A percentile compares a stretch with the other conserved stretches of the same genome.
These are phyloP conservation scores for Diloba caeruleocephala DNA, from an alignment of 2,888 invertebrate species.

Conservation along the genomic window DNA sequence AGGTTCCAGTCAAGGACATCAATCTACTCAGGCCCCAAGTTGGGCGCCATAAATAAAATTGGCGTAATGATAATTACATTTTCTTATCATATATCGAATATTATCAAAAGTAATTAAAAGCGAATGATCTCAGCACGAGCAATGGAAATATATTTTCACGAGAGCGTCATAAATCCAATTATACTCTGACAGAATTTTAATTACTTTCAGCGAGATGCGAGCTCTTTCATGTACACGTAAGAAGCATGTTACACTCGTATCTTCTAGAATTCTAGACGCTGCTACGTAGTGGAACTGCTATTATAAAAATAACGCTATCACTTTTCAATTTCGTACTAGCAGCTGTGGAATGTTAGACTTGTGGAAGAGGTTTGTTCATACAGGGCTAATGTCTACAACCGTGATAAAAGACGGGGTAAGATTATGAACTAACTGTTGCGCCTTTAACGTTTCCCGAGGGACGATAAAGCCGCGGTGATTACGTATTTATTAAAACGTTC, in stretches of 20 bases:
- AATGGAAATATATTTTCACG: conserved; percentile 35
- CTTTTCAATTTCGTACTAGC: conserved; percentile 15
- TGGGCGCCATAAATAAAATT: conserved; percentile 50
- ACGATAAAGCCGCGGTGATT: conserved; percentile 63
- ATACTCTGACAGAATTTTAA: conserved; percentile 57
- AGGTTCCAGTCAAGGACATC: conserved; percentile 28
- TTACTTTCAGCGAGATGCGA: conserved; percentile 47
- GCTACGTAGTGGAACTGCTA: conserved; percentile 4
- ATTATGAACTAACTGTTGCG: conserved; percentile 82
- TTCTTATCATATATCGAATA: conserved; percentile 19
- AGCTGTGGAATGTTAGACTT: background rate
- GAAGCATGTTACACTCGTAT: conserved; percentile 11
- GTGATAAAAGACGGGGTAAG: conserved; percentile 56
- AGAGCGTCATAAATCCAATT: conserved; percentile 54
- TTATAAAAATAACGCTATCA: conserved; percentile 6
- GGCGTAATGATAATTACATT: conserved; percentile 20
- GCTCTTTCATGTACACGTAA: conserved; percentile 22
- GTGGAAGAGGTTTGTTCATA: conserved; percentile 44
- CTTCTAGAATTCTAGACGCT: no score
- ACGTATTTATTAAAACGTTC: conserved; percentile 70
- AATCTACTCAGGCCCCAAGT: conserved; percentile 40
- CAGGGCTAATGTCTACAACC: conserved; percentile 48
- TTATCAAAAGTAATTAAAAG: conserved; percentile 40
- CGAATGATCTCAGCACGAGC: conserved; percentile 18
- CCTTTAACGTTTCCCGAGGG: conserved; percentile 35